phyloP scores from a whole-genome alignment of 2,113 vertebrate species.

The Sceloporus undulatus region DNA sequence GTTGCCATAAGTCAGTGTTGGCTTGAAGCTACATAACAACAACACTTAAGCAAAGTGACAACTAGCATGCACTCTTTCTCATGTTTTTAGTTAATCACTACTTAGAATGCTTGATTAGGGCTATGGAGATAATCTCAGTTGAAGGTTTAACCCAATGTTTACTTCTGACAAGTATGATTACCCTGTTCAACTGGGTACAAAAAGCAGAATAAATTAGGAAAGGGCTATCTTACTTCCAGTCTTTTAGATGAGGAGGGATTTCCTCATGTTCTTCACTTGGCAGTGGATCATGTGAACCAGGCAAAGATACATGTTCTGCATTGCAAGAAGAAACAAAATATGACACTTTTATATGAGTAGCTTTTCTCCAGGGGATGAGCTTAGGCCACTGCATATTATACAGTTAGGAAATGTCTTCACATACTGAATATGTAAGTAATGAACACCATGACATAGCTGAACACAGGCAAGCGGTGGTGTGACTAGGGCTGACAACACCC shows the following conservation, averaged over 20 bases:
- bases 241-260: neutral
- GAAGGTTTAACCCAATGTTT: neutral
- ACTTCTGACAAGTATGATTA: neutral
- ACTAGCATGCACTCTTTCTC: too few relatives aligned
- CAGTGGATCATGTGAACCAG: neutral
- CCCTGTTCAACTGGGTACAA: rapidly evolving
- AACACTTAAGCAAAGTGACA: too few relatives aligned
- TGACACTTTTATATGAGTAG: neutral
- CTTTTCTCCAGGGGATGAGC: neutral
- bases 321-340: neutral
- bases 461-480: too few relatives aligned
- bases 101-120: too few relatives aligned
- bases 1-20: too few relatives aligned
- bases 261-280: neutral
- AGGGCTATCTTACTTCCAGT: neutral
- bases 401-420: neutral
- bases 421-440: neutral
- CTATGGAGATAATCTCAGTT: too few relatives aligned
- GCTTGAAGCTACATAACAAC: too few relatives aligned
- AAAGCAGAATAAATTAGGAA: neutral
- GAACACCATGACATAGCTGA: neutral
- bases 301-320: neutral
- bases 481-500: too few relatives aligned
- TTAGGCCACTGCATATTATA: neutral
- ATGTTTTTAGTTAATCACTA: too few relatives aligned